Conservation (phyloP, 2,888 invertebrate species). For the Nemapogon koenigi region DNA sequence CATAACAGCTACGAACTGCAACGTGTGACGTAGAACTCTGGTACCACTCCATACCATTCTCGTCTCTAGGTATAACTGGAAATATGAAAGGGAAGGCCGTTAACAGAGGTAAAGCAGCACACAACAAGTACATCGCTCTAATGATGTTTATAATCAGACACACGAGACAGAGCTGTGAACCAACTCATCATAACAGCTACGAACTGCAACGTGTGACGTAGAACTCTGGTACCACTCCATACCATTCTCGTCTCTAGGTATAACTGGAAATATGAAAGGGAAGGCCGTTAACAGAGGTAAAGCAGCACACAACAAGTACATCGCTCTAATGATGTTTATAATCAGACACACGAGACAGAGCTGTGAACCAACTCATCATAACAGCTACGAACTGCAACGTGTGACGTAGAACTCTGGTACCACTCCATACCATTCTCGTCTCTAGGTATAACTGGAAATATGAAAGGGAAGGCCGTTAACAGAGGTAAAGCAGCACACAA, state of each 20-base stretch:
- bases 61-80: slow-evolving; percentile 84
- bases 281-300: too few species aligned
- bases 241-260: slow-evolving; percentile 86
- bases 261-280: slow-evolving; percentile 66
- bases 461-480: too few species aligned
- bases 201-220: slow-evolving; percentile 85
- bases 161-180: slow-evolving; percentile 85
- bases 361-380: slow-evolving; percentile 83
- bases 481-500: too few species aligned
- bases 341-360: slow-evolving; percentile 88
- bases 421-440: slow-evolving; percentile 78
- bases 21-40: slow-evolving; percentile 76
- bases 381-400: slow-evolving; percentile 81
- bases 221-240: slow-evolving; percentile 77
- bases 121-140: slow-evolving; percentile 96
- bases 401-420: slow-evolving; percentile 79
- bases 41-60: slow-evolving; percentile 82
- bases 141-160: slow-evolving; percentile 96
- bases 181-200: slow-evolving; percentile 79
- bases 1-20: slow-evolving; percentile 81
- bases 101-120: too few species aligned
- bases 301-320: slow-evolving; percentile 83
- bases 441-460: slow-evolving; percentile 83
- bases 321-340: slow-evolving; percentile 99
- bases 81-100: too few species aligned